phyloP scores from a whole-genome alignment of 2,888 invertebrate genomes.

The Hypolimnas misippus region DNA sequence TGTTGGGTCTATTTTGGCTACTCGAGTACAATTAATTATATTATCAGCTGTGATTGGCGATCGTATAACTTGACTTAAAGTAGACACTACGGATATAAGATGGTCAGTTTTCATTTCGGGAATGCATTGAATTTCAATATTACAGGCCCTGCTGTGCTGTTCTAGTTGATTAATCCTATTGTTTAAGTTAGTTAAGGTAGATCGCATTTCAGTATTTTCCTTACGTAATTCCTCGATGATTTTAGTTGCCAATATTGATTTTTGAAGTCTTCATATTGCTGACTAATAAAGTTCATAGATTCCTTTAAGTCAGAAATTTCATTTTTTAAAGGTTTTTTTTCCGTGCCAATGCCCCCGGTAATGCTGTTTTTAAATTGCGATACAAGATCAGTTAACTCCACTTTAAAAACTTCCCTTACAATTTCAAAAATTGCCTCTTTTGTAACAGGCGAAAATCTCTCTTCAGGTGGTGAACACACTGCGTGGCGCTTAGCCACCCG shows the following conservation, averaged over 20 bases:
- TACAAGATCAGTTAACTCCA: not conserved
- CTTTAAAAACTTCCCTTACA: conserved; percentile 5
- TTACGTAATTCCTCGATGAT: not conserved
- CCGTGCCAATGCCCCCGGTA: conserved; percentile 2
- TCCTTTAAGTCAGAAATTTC: not conserved
- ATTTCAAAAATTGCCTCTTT: conserved; percentile 1
- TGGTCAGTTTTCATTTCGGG: not conserved
- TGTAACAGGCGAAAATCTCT: conserved; percentile 7
- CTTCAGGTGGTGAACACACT: conserved; percentile 1
- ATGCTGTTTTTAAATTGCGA: conserved; percentile 1
- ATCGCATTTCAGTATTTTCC: not conserved
- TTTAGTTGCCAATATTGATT: not conserved
- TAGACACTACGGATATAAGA: not conserved
- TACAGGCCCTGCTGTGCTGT: not conserved
- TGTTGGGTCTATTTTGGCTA: not conserved
- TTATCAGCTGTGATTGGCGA: not conserved
- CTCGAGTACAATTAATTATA: not conserved
- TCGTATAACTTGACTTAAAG: not conserved
- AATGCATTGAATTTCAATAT: not conserved
- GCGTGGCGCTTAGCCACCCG: conserved; percentile 7
- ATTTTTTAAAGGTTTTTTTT: not conserved
- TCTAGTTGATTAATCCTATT: not conserved
- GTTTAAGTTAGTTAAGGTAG: not conserved
- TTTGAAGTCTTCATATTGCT: not conserved
- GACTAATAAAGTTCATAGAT: not conserved